Conservation (phyloP, 2,888 invertebrate species). For the Drosophila affinis region DNA sequence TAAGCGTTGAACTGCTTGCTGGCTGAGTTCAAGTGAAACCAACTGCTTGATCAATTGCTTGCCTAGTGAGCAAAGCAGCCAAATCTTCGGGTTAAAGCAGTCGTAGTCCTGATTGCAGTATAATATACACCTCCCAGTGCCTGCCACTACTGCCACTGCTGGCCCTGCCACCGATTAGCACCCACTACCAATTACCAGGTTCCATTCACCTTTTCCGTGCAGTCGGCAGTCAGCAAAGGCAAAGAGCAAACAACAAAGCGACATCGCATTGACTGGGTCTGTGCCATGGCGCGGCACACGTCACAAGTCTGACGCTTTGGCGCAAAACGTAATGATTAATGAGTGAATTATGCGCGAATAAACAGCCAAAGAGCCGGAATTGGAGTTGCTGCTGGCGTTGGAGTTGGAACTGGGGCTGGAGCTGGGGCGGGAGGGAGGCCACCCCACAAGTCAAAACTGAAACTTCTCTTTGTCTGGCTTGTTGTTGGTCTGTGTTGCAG, state of each 20-base stretch:
- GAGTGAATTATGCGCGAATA: constrained; percentile 81
- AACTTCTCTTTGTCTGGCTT: constrained; percentile 73
- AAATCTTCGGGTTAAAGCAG: neutral
- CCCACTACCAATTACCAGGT: constrained; percentile 45
- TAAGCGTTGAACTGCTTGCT: no score
- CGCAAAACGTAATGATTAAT: constrained; percentile 79
- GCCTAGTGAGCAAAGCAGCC: no score
- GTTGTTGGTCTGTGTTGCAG: constrained; percentile 33
- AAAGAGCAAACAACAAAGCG: constrained; percentile 44
- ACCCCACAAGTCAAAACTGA: constrained; percentile 39
- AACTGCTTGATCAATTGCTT: no score
- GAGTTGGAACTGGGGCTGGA: no score
- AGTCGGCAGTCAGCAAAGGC: neutral
- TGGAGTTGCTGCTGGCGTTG: constrained; percentile 3
- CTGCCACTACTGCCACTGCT: constrained; percentile 3
- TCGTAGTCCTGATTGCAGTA: neutral
- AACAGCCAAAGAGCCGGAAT: constrained; percentile 73
- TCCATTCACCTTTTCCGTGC: constrained; percentile 51
- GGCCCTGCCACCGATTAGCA: constrained; percentile 44
- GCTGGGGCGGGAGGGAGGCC: neutral
- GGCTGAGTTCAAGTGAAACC: no score
- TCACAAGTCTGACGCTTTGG: constrained; percentile 62
- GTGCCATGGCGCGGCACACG: constrained; percentile 57
- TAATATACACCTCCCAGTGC: constrained; percentile 21
- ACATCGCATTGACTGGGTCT: constrained; percentile 39